These are phyloP conservation scores for Cheilosia urbana DNA, from an alignment of 2,888 invertebrate genomes.

Conservation along the genomic window DNA sequence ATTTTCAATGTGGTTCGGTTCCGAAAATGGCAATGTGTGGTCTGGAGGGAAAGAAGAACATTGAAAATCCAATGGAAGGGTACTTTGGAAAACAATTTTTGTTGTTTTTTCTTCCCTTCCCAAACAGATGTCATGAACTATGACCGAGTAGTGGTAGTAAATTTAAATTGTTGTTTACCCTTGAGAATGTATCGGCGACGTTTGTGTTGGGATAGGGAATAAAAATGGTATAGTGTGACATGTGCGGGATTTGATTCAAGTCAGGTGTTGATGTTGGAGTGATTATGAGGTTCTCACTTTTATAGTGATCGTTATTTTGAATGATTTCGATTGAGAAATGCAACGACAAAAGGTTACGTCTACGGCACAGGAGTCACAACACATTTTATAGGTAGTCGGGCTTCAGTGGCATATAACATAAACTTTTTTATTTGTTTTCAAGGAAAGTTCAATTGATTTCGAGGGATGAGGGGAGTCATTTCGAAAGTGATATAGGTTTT, in stretches of 20 bases:
- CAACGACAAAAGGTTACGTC: neutral
- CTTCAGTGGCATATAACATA: conserved; percentile 26
- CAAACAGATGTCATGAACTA: conserved; percentile 73
- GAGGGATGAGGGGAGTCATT: neutral
- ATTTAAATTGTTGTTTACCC: conserved; percentile 74
- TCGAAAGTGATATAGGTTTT: neutral
- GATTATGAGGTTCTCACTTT: conserved; percentile 60
- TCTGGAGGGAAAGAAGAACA: conserved; percentile 32
- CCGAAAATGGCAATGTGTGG: conserved; percentile 61
- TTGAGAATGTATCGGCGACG: conserved; percentile 44
- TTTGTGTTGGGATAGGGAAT: conserved; percentile 14
- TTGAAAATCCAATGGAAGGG: conserved; percentile 49
- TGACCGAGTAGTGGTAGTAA: conserved; percentile 72
- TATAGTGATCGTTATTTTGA: conserved; percentile 37
- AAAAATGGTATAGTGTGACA: conserved; percentile 23
- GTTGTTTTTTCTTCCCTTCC: neutral
- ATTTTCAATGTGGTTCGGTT: conserved; percentile 55
- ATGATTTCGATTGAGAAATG: conserved; percentile 37
- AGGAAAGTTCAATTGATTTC: neutral
- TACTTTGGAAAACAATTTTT: conserved; percentile 67
- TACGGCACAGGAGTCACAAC: too few species aligned
- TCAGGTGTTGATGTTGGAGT: conserved; percentile 70
- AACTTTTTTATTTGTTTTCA: neutral
- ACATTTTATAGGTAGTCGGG: neutral
- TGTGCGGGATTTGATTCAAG: conserved; percentile 55